A percentile compares a stretch with the other conserved stretches of the same genome.
Evolutionary conservation across 2,888 invertebrate genomes (phyloP).

Genomic region (Epirrhoe alternata): DNA sequence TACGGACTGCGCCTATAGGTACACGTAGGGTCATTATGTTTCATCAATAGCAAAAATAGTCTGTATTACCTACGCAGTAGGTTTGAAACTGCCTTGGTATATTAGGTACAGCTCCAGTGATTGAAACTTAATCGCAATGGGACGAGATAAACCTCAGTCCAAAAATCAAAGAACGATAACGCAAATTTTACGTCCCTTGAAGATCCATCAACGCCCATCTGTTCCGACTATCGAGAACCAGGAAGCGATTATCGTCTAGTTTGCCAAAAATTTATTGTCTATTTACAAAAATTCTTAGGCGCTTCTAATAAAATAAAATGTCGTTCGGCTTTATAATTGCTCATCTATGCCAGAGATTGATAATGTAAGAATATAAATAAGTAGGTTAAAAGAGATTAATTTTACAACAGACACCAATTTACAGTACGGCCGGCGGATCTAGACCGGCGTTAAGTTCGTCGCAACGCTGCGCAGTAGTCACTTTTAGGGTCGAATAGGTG

Average conservation of each 20-base stretch:
- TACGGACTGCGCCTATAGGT: constrained; percentile 16
- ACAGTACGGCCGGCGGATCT: no score
- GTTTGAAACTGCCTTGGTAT: no score
- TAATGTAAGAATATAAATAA: background rate
- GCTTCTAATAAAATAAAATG: background rate
- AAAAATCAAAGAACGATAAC: no score
- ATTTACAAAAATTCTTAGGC: background rate
- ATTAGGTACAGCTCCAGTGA: no score
- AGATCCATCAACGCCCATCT: constrained; percentile 16
- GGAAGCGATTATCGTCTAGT: background rate
- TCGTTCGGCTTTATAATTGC: background rate
- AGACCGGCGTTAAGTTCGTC: no score
- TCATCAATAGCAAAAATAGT: no score
- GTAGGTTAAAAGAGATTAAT: background rate
- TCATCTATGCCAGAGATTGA: background rate
- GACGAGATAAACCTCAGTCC: no score
- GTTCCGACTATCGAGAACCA: background rate
- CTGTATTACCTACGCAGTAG: no score
- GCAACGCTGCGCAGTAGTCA: no score
- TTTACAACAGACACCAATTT: background rate
- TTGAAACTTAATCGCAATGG: no score
- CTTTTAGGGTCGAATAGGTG: no score
- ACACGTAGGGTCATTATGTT: background rate
- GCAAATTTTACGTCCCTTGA: no score
- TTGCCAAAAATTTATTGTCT: background rate